Percentiles rank a stretch among this genome's conserved stretches.
Conservation (phyloP, 1,140 invertebrate genomes). For the Mercenaria mercenaria region DNA sequence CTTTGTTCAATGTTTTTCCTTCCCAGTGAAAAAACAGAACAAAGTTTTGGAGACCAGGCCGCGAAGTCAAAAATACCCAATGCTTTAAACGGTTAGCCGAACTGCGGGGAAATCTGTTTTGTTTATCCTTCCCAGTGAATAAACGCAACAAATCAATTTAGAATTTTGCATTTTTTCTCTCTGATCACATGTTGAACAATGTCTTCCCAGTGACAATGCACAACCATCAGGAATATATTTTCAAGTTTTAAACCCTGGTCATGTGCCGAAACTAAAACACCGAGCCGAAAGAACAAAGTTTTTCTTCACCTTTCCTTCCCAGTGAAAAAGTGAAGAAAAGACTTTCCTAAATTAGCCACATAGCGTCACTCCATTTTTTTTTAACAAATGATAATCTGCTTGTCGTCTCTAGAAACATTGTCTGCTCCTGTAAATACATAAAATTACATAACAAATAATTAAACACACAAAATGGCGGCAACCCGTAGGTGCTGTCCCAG, state of each 20-base stretch:
- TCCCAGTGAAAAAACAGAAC: conserved; percentile 69
- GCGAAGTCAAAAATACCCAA: conserved; percentile 46
- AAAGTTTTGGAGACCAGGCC: conserved; percentile 67
- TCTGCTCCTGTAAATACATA: conserved; percentile 55
- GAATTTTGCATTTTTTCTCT: conserved; percentile 19
- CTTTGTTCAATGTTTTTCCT: conserved; percentile 69
- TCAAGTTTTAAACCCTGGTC: conserved; percentile 48
- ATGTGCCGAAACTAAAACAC: conserved; percentile 39
- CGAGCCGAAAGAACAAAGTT: conserved; percentile 16
- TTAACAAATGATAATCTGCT: conserved; percentile 25
- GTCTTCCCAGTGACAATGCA: conserved; percentile 65
- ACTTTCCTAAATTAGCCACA: conserved; percentile 49
- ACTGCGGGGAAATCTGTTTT: conserved; percentile 56
- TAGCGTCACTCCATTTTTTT: conserved; percentile 61
- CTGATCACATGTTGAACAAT: conserved; percentile 41
- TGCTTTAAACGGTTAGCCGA: conserved; percentile 19
- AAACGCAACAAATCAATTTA: conserved; percentile 65
- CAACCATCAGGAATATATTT: conserved; percentile 43
- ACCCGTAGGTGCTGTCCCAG: conserved; percentile 60
- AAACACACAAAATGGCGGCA: conserved; percentile 26
- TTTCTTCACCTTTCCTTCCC: conserved; percentile 67
- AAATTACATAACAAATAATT: conserved; percentile 45
- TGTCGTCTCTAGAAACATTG: neutral
- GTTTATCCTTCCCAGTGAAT: conserved; percentile 68
- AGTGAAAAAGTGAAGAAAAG: conserved; percentile 66